These are phyloP conservation scores for Orgyia antiqua DNA, from an alignment of 2,888 invertebrate genomes.

Conservation along the genomic window DNA sequence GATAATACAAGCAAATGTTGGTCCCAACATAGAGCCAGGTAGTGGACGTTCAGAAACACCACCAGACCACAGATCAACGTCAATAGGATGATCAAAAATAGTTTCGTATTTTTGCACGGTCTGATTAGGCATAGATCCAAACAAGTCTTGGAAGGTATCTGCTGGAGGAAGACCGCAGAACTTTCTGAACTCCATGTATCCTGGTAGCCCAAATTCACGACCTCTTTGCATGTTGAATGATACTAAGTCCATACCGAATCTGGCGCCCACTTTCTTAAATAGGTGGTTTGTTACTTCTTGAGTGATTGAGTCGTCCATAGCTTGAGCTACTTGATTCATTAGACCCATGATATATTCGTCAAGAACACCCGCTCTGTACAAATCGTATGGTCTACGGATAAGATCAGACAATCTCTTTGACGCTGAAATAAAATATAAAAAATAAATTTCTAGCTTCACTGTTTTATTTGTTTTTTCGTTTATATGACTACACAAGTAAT, in stretches of 20 bases:
- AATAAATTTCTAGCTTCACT: background rate
- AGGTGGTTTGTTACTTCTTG: slow-evolving; percentile 94
- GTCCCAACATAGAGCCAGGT: slow-evolving; percentile 95
- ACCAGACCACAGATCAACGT: slow-evolving; percentile 96
- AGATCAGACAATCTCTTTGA: slow-evolving; percentile 92
- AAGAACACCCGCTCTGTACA: slow-evolving; percentile 92
- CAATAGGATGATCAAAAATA: slow-evolving; percentile 92
- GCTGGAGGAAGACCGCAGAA: slow-evolving; percentile 92
- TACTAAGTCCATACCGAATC: slow-evolving; percentile 93
- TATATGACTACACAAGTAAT: no score
- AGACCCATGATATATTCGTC: slow-evolving; percentile 96
- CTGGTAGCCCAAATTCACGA: slow-evolving; percentile 93
- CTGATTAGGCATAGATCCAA: slow-evolving; percentile 92
- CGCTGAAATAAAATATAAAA: slow-evolving; percentile 81
- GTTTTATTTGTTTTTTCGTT: no score
- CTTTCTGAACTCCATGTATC: slow-evolving; percentile 95
- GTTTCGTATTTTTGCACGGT: slow-evolving; percentile 89
- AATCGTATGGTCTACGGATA: slow-evolving; percentile 92
- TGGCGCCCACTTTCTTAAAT: slow-evolving; percentile 88
- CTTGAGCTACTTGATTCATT: slow-evolving; percentile 96
- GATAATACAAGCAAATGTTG: slow-evolving; percentile 95
- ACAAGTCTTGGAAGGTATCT: slow-evolving; percentile 87
- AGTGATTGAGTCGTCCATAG: slow-evolving; percentile 96
- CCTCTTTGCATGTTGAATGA: slow-evolving; percentile 96
- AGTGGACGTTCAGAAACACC: slow-evolving; percentile 94